These are phyloP conservation scores for Crenichthys baileyi DNA, from an alignment of 2,797 vertebrate species.

Conservation along the genomic window DNA sequence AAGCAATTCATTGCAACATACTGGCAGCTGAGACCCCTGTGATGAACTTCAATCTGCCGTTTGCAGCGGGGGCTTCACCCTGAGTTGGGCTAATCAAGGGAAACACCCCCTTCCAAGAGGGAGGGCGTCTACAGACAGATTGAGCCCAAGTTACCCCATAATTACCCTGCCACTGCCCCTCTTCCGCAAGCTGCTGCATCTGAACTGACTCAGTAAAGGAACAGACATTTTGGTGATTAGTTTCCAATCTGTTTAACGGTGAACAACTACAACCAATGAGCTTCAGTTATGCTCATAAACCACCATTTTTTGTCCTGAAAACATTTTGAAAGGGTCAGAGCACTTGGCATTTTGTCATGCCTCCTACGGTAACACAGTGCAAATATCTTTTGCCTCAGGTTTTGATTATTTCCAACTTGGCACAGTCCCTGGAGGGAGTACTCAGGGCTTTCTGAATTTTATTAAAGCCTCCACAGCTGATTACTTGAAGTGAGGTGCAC, in stretches of 20 bases:
- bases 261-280: conserved; percentile 71
- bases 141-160: conserved; percentile 83
- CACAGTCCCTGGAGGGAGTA: conserved; percentile 79
- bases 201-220: conserved; percentile 68
- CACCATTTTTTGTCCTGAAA: conserved; percentile 51
- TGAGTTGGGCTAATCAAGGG: conserved; percentile 84
- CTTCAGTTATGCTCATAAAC: conserved; percentile 66
- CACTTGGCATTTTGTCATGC: conserved; percentile 78
- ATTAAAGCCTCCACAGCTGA: conserved; percentile 86
- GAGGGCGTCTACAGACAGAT: conserved; percentile 82
- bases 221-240: conserved; percentile 78
- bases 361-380: conserved; percentile 77
- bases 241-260: conserved; percentile 78
- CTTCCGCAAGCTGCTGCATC: conserved; percentile 82
- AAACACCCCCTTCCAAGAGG: conserved; percentile 83
- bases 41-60: conserved; percentile 91
- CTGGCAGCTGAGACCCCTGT: conserved; percentile 96
- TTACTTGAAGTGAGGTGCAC: conserved; percentile 83
- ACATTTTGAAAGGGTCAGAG: conserved; percentile 74
- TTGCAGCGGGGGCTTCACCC: conserved; percentile 86
- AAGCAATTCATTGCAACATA: conserved; percentile 92
- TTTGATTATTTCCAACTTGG: conserved; percentile 86
- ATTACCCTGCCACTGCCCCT: conserved; percentile 84
- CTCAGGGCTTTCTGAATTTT: conserved; percentile 85
- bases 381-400: conserved; percentile 83